Base-by-base conservation (phyloP, 2,888 invertebrate species). In the Steinernema carpocapsae region DNA sequence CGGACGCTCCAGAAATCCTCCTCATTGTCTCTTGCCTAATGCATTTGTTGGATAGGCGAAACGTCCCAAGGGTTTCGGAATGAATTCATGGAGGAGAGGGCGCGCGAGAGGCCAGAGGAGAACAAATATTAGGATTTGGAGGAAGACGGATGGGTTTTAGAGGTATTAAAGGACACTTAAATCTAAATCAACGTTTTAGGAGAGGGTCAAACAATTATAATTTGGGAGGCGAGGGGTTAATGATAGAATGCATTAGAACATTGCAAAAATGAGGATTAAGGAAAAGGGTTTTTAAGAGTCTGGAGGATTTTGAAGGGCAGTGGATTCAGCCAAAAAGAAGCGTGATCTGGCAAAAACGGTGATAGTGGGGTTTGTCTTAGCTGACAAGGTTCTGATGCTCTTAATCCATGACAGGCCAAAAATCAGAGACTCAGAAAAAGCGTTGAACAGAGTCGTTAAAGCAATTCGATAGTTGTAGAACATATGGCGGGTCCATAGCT, bases 1-100 rank as follows among this genome's bases (percentile, higher is more conserved):
- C 56, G 12, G 12, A 51, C 17, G 26, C 56, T 12, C 6, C 56
- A 7, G 43, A 43, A 56, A 56, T 56, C 56, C 43, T 56, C 56
- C 56, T 56, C 56, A 56, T 56, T 56, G 56, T 56, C 56, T 56
- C 56, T 19, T n/a, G n/a, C n/a, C 56, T 56, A 56, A 56, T 56
- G 56, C 56, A 56, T 56, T 56, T 56, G 56, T 56, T 56, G 24
- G 56, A 19, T 10, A 51, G 51, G n/a, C 56, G 56, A 10, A 24
- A 56, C 56, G 56, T 56, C 56, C 56, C 56, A 4, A 26, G 56
- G 26, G 56, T 10, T 56, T 56, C 26, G 56, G 56, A 56, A 56
- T 56, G 56, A 56, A 56, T 56, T 56, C 26, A 22, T 22, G 10
- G 43, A 43, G 14, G 43, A 7, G 43, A 43, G 14, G 43, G 14